Evolutionary conservation across 53 echinoderm and acorn worm species (phyloP).

Genomic region (Patiria pectinifera): DNA sequence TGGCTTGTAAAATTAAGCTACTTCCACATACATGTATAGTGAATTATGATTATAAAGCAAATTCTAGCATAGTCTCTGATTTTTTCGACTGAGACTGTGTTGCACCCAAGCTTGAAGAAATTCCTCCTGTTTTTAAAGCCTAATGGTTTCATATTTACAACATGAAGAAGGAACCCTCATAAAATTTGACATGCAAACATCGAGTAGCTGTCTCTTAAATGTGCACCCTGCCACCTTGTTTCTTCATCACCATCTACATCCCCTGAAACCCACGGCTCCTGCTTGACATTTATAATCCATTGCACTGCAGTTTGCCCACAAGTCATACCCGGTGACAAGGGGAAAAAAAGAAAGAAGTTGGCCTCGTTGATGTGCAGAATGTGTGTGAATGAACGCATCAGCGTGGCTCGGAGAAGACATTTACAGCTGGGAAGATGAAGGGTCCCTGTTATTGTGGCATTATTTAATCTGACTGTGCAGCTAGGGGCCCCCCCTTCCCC

Average conservation of each 20-base stretch:
- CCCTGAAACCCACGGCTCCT: background rate
- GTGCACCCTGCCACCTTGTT: background rate
- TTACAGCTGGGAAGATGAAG: background rate
- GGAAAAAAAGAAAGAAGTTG: too few species aligned
- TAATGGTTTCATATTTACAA: too few species aligned
- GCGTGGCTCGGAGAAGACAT: background rate
- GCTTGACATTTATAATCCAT: background rate
- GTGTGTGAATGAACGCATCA: background rate
- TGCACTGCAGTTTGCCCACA: background rate
- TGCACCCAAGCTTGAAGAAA: too few species aligned
- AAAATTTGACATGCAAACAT: too few species aligned
- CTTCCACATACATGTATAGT: too few species aligned
- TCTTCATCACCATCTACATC: background rate
- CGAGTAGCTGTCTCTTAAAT: background rate
- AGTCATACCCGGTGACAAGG: too few species aligned
- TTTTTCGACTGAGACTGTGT: too few species aligned
- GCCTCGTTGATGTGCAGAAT: background rate
- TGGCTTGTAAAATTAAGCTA: too few species aligned
- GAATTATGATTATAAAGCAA: too few species aligned
- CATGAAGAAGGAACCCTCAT: too few species aligned
- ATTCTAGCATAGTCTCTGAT: too few species aligned
- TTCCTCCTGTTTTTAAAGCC: too few species aligned
- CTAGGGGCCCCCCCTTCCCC: background rate
- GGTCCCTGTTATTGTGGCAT: background rate
- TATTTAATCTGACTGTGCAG: background rate